Evolutionary conservation across 2,888 invertebrate genomes (phyloP), one percentile per base, ranked within the genome.

Genomic region (Apamea epomidion): DNA sequence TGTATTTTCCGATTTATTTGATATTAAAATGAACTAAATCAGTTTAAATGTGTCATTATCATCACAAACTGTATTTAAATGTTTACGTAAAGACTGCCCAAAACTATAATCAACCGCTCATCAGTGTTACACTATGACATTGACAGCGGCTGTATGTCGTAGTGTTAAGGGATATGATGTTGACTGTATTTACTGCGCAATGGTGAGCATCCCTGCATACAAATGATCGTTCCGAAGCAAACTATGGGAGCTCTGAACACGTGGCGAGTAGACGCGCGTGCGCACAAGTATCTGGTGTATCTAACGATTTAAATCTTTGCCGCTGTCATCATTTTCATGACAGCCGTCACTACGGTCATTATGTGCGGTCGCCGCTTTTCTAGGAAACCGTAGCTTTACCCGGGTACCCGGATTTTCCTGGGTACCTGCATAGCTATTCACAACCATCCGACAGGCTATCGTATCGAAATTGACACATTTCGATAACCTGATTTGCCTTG

Each of bases 1-100:
- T 68, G 25, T 29, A 16, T 73, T 72, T 68, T 14, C 25, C 14
- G 25, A 76, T 70, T 81, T 48, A 54, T 67, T 82, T 45, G 67
- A 82, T 67, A 71, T 82, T 82, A 76, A 37, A n/a, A 37, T 62
- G 1, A 18, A 12, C 45, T 21, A 16, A 25, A 14, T 29, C 45
- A 14, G 32, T 60, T 54, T n/a, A 42, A 8, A 7, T 42, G 21
- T 73, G 21, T 45, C 14, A 64, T 7, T 29, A 18, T 7, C 12
- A n/a, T 60, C n/a, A 60, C 12, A 8, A 64, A 64, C 32, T 25
- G 18, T 64, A 32, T 64, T n/a, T 62, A 60, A 60, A 29, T 32
- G 10, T 64, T 18, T 32, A 8, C 18, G 16, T 7, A 29, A 10
- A 60, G 29, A 62, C 8, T 62, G 7, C 12, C 0, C 32, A 65